A percentile compares a stretch with the other conserved stretches of the same genome.
These are phyloP conservation scores for Strongylocentrotus purpuratus DNA, from an alignment of 35 echinoderm and acorn worm species.

Conservation along the genomic window DNA sequence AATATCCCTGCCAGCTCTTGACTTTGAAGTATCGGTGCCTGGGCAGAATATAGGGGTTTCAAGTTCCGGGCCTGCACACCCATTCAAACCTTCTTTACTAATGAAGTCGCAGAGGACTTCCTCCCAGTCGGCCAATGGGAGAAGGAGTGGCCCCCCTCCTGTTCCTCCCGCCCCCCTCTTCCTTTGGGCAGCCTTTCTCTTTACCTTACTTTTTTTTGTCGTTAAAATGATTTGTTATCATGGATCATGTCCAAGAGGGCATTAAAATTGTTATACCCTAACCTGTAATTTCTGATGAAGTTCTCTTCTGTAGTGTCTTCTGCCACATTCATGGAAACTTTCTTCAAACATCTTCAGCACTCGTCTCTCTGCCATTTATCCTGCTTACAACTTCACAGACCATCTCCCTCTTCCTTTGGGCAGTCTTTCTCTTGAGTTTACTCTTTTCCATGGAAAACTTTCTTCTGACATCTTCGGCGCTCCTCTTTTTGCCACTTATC, in stretches of 20 bases:
- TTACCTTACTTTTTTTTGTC: not conserved
- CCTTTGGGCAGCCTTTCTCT: not conserved
- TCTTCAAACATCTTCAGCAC: not conserved
- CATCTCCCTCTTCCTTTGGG: not conserved
- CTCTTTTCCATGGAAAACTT: not conserved
- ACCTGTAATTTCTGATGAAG: no score
- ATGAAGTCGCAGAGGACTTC: not conserved
- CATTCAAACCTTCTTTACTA: not conserved
- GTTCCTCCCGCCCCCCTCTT: not conserved
- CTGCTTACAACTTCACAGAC: not conserved
- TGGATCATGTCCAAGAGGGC: no score
- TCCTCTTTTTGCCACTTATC: not conserved
- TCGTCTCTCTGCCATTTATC: not conserved
- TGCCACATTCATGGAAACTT: not conserved
- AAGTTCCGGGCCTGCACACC: not conserved
- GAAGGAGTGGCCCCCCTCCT: not conserved
- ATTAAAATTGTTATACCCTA: no score
- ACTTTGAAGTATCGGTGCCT: no score
- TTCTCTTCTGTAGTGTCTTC: no score
- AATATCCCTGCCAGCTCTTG: not conserved
- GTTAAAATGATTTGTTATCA: no score
- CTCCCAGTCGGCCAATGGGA: not conserved
- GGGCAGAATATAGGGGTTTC: not conserved
- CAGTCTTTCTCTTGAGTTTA: not conserved
- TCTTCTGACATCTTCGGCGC: not conserved